Percentiles rank a stretch among this genome's conserved stretches.
These are phyloP conservation scores for Sarcophaga carnaria DNA, from an alignment of 2,888 invertebrate species.

Conservation along the genomic window DNA sequence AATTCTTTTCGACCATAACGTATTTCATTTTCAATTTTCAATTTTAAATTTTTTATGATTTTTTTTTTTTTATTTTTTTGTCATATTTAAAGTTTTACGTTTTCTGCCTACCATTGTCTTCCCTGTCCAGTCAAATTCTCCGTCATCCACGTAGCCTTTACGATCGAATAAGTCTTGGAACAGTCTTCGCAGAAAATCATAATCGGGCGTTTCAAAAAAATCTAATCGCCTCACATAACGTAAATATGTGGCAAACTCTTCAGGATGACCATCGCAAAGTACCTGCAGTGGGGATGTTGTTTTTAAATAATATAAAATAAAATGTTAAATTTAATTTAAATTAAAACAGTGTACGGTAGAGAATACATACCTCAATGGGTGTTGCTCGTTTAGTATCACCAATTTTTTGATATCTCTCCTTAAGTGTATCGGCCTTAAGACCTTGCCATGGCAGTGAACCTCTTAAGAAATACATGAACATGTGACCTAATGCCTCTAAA, in stretches of 20 bases:
- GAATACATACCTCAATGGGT: slow-evolving; percentile 91
- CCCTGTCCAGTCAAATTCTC: slow-evolving; percentile 98
- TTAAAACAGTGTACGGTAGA: neutral
- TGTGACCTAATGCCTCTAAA: slow-evolving; percentile 99
- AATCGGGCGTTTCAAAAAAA: slow-evolving; percentile 99
- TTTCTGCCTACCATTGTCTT: slow-evolving; percentile 85
- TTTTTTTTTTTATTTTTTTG: neutral
- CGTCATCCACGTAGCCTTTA: slow-evolving; percentile 93
- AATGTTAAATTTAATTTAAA: neutral
- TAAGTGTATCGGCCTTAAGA: slow-evolving; percentile 99
- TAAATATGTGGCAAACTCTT: slow-evolving; percentile 98
- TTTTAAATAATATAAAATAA: neutral
- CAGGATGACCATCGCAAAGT: slow-evolving; percentile 92
- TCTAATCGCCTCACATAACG: slow-evolving; percentile 98
- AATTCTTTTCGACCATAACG: too few species aligned
- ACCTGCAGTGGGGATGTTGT: slow-evolving; percentile 81
- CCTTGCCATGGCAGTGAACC: slow-evolving; percentile 99
- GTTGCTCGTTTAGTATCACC: slow-evolving; percentile 99
- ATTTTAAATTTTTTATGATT: slow-evolving; percentile 1
- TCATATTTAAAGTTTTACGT: slow-evolving; percentile 28
- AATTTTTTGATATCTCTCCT: slow-evolving; percentile 99
- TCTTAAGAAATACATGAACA: slow-evolving; percentile 99
- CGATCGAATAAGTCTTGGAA: slow-evolving; percentile 96
- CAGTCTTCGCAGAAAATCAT: slow-evolving; percentile 98
- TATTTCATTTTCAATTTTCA: neutral